Evolutionary conservation across 2,113 vertebrate species (phyloP).

Genomic region (Semnornis frantzii): DNA sequence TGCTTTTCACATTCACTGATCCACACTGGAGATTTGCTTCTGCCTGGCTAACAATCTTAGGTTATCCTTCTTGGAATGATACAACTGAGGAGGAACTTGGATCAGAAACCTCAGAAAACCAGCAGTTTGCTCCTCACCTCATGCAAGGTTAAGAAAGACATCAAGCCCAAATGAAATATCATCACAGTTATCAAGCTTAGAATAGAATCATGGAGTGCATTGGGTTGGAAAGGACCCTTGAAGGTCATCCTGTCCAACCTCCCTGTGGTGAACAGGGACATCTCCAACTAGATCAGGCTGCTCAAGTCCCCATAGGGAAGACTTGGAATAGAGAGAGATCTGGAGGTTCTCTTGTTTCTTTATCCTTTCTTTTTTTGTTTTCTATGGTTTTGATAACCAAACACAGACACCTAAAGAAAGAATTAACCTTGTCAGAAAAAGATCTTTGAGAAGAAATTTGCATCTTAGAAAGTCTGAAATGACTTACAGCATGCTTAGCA

Average conservation of each 20-base stretch:
- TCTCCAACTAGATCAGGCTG: no score
- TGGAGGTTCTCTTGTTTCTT: not conserved
- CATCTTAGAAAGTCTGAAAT: not conserved
- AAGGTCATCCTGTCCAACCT: no score
- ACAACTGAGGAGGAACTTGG: not conserved
- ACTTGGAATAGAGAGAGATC: not conserved
- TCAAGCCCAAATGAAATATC: not conserved
- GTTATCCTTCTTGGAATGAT: not conserved
- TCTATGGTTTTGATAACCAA: not conserved
- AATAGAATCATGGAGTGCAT: not conserved
- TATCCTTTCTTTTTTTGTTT: fast-evolving
- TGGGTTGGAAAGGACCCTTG: no score
- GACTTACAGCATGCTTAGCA: not conserved
- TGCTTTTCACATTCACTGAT: not conserved
- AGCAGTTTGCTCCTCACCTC: not conserved
- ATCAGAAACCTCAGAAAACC: not conserved
- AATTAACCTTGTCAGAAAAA: not conserved
- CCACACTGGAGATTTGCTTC: not conserved
- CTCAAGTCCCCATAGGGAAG: not conserved
- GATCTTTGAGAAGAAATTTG: not conserved
- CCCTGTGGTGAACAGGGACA: no score
- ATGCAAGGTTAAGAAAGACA: not conserved
- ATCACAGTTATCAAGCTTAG: not conserved
- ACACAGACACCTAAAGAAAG: not conserved
- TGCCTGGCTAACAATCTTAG: not conserved